Evolutionary conservation across 2,113 vertebrate species (phyloP), one percentile per base, ranked within the genome.

Genomic region (Zosterops hypoxanthus): DNA sequence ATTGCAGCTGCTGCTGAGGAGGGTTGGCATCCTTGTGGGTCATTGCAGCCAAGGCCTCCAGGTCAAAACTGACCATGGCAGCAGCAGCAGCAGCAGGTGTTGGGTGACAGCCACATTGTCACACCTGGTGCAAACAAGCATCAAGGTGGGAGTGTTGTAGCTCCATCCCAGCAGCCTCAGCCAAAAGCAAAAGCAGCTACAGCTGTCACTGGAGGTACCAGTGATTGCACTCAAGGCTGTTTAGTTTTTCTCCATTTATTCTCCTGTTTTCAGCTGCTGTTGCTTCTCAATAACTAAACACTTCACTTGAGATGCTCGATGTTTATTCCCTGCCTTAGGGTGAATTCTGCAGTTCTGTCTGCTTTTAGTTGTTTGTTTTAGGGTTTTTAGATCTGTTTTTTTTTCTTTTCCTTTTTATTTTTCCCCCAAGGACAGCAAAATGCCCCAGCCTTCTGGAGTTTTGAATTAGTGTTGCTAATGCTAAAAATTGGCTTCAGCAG

Each of bases 281-380:
- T 63, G 12, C 60, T 83, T 75, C 88, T 94, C 92, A 84, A 72
- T 68, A 83, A 92, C 80, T 33, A 66, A 94, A 83, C 63, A 57
- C 88, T 95, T 80, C 82, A 77, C 69, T 92, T 63, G 75, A 96
- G 93, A 93, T 93, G 64, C 90, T 90, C 19, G 0, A 29, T 88
- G 88, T 83, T 92, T 90, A 81, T 83, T 90, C 80, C 87, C 56
- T 46, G 82, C 94, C 86, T 86, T 16, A 33, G 88, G 95, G 79
- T 53, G 80, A 92, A 81, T 95, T 92, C 82, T 90, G 85, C 14
- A 3, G 18, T 61, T 85, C 50, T 95, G 88, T 71, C 87, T 94
- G 65, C 21, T 39, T 92, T 90, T 42, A 63, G 65, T 71, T 91
- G 73, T 91, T 93, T 78, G 50, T 14, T 88, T 90, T 72, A 49